Evolutionary conservation across 2,113 vertebrate species (phyloP).

Genomic region (Notothenia coriiceps): DNA sequence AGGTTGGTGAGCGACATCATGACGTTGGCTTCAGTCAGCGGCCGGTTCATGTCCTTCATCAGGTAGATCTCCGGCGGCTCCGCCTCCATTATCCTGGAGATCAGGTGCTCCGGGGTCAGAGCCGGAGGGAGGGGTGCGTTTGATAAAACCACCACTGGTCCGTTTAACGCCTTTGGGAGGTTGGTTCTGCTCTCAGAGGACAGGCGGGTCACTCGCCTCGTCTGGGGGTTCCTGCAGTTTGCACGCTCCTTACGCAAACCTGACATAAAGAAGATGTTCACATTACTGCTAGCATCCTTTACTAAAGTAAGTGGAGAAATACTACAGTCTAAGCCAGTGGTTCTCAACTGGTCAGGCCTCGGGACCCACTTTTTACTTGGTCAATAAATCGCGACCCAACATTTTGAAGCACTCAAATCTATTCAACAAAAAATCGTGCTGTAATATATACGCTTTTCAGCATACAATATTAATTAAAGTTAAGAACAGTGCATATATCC

Average conservation of each 20-base stretch:
- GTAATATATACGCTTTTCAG: too few relatives aligned
- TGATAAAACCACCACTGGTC: conserved; percentile 39
- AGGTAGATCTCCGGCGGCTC: conserved; percentile 93
- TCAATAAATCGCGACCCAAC: too few relatives aligned
- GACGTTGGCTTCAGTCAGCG: conserved; percentile 93
- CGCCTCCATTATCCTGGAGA: conserved; percentile 89
- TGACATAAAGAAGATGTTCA: conserved; percentile 31
- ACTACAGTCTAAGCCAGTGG: too few relatives aligned
- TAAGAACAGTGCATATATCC: too few relatives aligned
- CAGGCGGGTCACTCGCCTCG: conserved; percentile 82
- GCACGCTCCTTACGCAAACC: conserved; percentile 83
- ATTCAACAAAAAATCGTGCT: too few relatives aligned
- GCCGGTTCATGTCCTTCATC: conserved; percentile 89
- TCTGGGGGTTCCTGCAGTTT: conserved; percentile 62
- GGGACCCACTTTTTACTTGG: too few relatives aligned
- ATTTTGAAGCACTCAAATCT: too few relatives aligned
- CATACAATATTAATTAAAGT: too few relatives aligned
- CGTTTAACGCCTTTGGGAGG: conserved; percentile 5
- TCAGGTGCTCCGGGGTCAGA: conserved; percentile 91
- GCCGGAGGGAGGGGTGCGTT: conserved; percentile 72
- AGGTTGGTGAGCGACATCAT: conserved; percentile 98
- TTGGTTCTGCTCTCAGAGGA: conserved; percentile 74
- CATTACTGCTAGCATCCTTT: too few relatives aligned
- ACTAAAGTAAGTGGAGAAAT: too few relatives aligned
- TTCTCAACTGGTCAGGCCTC: too few relatives aligned